Base-by-base conservation (phyloP, 2,888 invertebrate species). In the Archips crataeganus region DNA sequence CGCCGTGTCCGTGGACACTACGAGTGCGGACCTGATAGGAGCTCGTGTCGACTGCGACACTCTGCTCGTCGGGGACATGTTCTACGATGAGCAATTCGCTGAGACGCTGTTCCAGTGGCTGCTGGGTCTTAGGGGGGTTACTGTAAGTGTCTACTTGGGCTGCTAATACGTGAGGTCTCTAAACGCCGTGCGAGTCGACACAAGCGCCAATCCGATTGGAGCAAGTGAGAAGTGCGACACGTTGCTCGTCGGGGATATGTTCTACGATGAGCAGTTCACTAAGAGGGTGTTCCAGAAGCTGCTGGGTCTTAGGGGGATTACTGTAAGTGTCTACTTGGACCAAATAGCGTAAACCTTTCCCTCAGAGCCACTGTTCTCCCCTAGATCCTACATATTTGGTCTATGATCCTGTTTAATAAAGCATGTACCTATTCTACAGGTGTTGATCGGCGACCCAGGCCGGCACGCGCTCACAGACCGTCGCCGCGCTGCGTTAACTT, bases 1-100 rank as follows among this genome's bases (percentile, higher is more conserved):
- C 85, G 75, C 86, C 42, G 89, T 92, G 13, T 76, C 75, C 0
- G 70, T 95, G 13, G 82, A 87, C 63, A 90, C 93, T 4, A 88
- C 86, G 68, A 82, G 84, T 23, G 77, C 86, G 3, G 92, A 96
- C 81, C 83, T 95, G 42, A 87, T 96, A 61, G 94, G 94, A 0
- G 81, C 84, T 2, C 74, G 89, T 75, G 77, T 81, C 1, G 86
- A 88, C 8, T 95, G 93, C 81, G 96, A 96, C 78, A 89, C 95
- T 2, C 88, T 97, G 75, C 85, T 97, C n/a, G 88, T 97, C 51
- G 97, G 97, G 0, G 97, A 97, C 83, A 95, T 97, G 94, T 96
- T 97, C 79, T 97, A 97, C 82, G 96, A 97, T 81, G 93, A 95
- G 75, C 93, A 95, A 64, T 95, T 96, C 75, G 94, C 95, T 0